Evolutionary conservation across 1,140 invertebrate species (phyloP), one percentile per base, ranked within the genome.

Genomic region (Phymorhynchus buccinoides): DNA sequence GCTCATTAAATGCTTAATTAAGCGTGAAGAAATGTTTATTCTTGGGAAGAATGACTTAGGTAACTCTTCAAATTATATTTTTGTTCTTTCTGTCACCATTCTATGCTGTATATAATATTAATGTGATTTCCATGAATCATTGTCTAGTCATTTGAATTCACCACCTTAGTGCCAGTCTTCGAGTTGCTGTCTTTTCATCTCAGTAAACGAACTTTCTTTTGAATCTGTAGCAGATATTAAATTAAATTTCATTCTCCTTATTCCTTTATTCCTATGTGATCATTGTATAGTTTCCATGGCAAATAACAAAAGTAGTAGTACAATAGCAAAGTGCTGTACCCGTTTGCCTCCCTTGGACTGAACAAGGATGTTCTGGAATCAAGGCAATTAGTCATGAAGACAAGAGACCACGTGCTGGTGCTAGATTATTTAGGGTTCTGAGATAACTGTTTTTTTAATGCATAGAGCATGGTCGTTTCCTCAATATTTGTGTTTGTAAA

Each of bases 101-200:
- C n/a, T n/a, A n/a, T 62, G 22, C 22, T 62, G 56, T 62, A 62
- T 62, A 62, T 62, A 48, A 48, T 48, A 62, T 14, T 62, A 22
- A 62, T 0, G n/a, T 62, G 56, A 62, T 62, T 62, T 62, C 56
- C n/a, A 27, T 62, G 56, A 62, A 62, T 62, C 56, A 14, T 62
- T 62, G 56, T 62, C 56, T 62, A 62, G 56, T 62, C 56, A 62
- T 62, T 62, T 62, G 56, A 62, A 62, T 62, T 62, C 56, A 27
- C 56, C 56, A 62, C 22, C 56, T 27, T 27, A n/a, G n/a, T n/a
- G n/a, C n/a, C n/a, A n/a, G n/a, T n/a, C n/a, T n/a, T n/a, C n/a
- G n/a, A n/a, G 22, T 27, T 27, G 18, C 56, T 62, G 22, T 12
- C 56, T 62, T 22, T 27, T 27, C 22, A 27, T 62, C n/a, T 62